Conservation (phyloP, 2,797 vertebrate species). For the Streptopelia turtur region DNA sequence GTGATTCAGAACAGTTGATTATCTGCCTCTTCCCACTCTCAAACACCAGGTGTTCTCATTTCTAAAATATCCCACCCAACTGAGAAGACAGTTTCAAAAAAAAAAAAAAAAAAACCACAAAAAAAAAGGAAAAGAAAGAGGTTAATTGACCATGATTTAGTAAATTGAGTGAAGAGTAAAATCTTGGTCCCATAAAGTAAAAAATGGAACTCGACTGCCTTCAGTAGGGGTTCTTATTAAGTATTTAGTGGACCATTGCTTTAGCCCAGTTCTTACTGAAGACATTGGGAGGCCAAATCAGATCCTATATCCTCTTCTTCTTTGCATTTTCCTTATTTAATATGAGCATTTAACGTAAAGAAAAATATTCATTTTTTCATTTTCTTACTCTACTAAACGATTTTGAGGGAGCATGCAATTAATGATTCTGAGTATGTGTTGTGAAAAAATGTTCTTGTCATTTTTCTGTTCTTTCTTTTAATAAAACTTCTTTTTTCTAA, state of each 20-base stretch:
- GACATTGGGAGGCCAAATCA: neutral
- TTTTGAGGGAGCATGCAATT: neutral
- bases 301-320: neutral
- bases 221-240: neutral
- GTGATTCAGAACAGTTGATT: neutral
- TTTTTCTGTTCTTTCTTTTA: neutral
- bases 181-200: neutral
- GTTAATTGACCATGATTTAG: neutral
- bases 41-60: neutral
- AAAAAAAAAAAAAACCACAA: neutral
- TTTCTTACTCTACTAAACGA: neutral
- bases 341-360: neutral
- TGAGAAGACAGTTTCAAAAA: neutral
- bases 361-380: neutral
- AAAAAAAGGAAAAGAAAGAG: no score
- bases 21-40: neutral
- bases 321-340: neutral
- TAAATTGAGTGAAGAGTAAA: neutral
- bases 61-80: neutral
- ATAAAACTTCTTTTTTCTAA: neutral
- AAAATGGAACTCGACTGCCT: neutral
- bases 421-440: neutral
- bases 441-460: neutral
- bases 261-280: neutral
- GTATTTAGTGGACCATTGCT: neutral